Evolutionary conservation across 1,140 invertebrate species (phyloP).

Genomic region (Chelonus insularis): DNA sequence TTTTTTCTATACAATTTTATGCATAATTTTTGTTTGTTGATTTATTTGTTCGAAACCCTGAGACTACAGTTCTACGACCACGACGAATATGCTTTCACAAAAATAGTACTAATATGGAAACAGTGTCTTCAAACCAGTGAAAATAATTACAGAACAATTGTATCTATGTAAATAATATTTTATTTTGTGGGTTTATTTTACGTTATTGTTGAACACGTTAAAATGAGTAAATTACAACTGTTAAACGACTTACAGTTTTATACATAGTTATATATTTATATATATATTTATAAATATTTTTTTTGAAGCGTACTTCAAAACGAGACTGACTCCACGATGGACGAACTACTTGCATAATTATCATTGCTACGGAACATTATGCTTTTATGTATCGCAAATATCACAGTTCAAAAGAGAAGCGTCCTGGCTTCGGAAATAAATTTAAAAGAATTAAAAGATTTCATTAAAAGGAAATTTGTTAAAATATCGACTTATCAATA

Average conservation of each 20-base stretch:
- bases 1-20: constrained; percentile 38
- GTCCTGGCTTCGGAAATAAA: constrained; percentile 22
- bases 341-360: constrained; percentile 15
- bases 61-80: constrained; percentile 49
- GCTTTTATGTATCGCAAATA: constrained; percentile 37
- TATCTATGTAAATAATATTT: too few relatives aligned
- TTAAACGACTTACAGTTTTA: background rate
- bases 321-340: constrained; percentile 9
- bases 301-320: constrained; percentile 19
- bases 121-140: background rate
- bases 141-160: constrained; percentile 3
- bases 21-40: constrained; percentile 33
- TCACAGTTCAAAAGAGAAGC: constrained; percentile 47
- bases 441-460: too few relatives aligned
- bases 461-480: background rate
- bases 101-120: background rate
- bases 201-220: background rate
- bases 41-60: constrained; percentile 51
- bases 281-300: constrained; percentile 7
- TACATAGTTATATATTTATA: background rate
- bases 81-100: constrained; percentile 39
- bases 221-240: background rate
- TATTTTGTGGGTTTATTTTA: too few relatives aligned
- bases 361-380: constrained; percentile 1
- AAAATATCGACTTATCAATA: background rate